These are phyloP conservation scores for Notodonta dromedarius DNA, from an alignment of 2,888 invertebrate species.

Conservation along the genomic window DNA sequence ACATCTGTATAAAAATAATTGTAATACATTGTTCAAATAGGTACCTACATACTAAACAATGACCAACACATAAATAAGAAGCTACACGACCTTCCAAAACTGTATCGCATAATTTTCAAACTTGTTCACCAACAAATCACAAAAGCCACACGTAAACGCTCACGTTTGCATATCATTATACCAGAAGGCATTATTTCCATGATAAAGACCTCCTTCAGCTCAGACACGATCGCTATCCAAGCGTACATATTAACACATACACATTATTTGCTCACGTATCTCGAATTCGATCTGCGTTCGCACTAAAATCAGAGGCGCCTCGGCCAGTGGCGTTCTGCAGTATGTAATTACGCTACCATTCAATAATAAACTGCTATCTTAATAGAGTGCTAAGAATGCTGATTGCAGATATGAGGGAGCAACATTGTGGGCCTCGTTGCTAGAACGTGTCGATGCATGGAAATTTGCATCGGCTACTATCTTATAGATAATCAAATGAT, in stretches of 20 bases:
- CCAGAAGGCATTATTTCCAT: slow-evolving; percentile 43
- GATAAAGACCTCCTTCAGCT: slow-evolving; percentile 32
- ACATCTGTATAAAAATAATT: background rate
- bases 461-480: background rate
- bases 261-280: slow-evolving; percentile 64
- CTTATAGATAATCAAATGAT: background rate
- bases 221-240: slow-evolving; percentile 34
- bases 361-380: slow-evolving; percentile 67
- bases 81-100: background rate
- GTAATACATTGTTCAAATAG: too few species aligned
- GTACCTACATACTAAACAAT: background rate
- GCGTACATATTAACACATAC: slow-evolving; percentile 49
- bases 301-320: slow-evolving; percentile 54
- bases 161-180: slow-evolving; percentile 32
- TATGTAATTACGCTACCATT: slow-evolving; percentile 71
- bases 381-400: slow-evolving; percentile 76
- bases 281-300: slow-evolving; percentile 56
- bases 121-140: slow-evolving; percentile 20
- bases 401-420: slow-evolving; percentile 48
- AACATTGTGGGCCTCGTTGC: background rate
- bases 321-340: slow-evolving; percentile 66
- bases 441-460: background rate
- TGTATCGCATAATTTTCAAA: slow-evolving; percentile 6
- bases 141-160: slow-evolving; percentile 28
- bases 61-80: background rate